Conservation (phyloP, 1,140 invertebrate genomes). For the Pseudomyrmex gracilis region DNA sequence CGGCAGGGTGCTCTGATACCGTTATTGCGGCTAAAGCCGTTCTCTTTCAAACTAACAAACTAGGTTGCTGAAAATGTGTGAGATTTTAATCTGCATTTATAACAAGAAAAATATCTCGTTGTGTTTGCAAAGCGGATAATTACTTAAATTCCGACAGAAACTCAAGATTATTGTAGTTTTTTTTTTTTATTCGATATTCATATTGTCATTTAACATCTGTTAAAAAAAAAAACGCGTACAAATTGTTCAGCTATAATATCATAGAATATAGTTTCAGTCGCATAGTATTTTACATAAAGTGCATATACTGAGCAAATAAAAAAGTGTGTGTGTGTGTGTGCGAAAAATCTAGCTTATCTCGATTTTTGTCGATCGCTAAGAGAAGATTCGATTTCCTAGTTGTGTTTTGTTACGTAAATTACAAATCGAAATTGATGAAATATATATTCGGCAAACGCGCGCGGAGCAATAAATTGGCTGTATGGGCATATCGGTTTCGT, state of each 20-base stretch:
- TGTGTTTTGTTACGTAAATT: constrained; percentile 39
- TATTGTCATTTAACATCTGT: not conserved
- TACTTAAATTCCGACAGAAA: not conserved
- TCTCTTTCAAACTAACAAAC: constrained; percentile 37
- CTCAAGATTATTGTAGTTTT: not conserved
- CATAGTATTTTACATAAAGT: constrained; percentile 13
- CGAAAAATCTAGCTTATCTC: constrained; percentile 23
- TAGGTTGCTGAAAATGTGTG: not conserved
- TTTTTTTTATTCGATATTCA: too few relatives aligned
- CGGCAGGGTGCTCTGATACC: constrained; percentile 16
- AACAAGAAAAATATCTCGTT: not conserved
- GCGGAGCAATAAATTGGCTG: constrained; percentile 25
- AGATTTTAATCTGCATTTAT: not conserved
- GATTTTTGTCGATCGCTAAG: constrained; percentile 9
- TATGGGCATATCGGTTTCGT: constrained; percentile 32
- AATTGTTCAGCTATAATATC: not conserved
- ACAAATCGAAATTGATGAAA: constrained; percentile 43
- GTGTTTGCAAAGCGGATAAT: not conserved
- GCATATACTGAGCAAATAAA: too few relatives aligned
- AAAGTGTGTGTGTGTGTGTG: too few relatives aligned
- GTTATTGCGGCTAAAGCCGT: not conserved
- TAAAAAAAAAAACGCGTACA: not conserved
- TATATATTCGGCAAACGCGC: not conserved
- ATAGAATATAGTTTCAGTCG: not conserved
- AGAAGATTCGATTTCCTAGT: constrained; percentile 1